Evolutionary conservation across 2,797 vertebrate species (phyloP).

Genomic region (Gastrophryne carolinensis): DNA sequence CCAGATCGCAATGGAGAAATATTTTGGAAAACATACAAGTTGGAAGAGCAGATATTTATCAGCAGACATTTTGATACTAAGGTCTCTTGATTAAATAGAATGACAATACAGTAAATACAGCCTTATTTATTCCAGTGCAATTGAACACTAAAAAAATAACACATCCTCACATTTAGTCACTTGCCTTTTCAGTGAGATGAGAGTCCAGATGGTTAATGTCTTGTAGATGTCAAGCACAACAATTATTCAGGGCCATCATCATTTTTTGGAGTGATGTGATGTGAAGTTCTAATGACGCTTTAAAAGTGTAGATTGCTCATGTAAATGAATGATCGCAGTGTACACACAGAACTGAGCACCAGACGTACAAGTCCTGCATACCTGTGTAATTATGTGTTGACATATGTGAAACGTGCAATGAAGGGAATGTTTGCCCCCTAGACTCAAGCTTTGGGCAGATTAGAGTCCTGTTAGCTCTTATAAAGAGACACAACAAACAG

Average conservation of each 20-base stretch:
- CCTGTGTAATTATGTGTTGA: constrained; percentile 38
- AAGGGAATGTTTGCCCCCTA: not conserved
- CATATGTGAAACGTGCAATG: constrained; percentile 19
- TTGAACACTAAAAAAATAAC: constrained; percentile 9
- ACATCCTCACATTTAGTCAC: constrained; percentile 10
- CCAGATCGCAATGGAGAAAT: constrained; percentile 21
- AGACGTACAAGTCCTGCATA: constrained; percentile 11
- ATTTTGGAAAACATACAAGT: constrained; percentile 26
- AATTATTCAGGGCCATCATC: constrained; percentile 14
- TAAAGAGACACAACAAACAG: not conserved
- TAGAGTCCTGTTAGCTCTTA: not conserved
- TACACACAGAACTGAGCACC: constrained; percentile 22
- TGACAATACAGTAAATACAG: not conserved
- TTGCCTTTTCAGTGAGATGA: constrained; percentile 33
- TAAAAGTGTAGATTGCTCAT: constrained; percentile 36
- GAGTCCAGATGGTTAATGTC: constrained; percentile 39
- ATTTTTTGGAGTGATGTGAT: constrained; percentile 28
- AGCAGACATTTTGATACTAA: not conserved
- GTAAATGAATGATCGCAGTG: constrained; percentile 25
- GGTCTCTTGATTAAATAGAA: constrained; percentile 3
- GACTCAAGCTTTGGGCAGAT: not conserved
- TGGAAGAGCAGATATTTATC: constrained; percentile 1
- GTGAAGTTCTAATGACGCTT: constrained; percentile 25
- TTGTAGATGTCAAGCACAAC: constrained; percentile 28
- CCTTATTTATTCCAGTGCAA: not conserved